Evolutionary conservation across 2,888 invertebrate species (phyloP), one percentile per base, ranked within the genome.

Genomic region (Caenorhabditis doughertyi): DNA sequence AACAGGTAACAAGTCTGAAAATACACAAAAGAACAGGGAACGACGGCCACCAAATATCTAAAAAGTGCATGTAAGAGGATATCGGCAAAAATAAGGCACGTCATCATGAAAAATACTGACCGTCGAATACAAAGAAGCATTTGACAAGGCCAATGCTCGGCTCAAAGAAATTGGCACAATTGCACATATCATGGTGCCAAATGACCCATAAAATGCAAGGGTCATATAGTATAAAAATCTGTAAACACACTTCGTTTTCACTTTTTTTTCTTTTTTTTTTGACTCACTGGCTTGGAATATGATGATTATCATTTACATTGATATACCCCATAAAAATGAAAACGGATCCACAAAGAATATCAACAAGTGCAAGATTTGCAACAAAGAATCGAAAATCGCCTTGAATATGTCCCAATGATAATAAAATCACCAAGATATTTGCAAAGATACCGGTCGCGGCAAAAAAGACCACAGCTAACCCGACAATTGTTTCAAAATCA

Each of bases 251-350:
- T n/a, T n/a, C 23, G 49, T 32, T 7, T 49, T 13, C 39, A 8
- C 23, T 42, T 4, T 9, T 18, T 4, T 3, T n/a, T 21, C 16
- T 49, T 7, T 8, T 39, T 56, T 23, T 5, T 9, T 16, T 2
- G 49, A 71, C 84, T 65, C 29, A 84, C 73, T 84, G 35, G 62
- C 79, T 83, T 1, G 87, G 83, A 11, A 86, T 72, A 42, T 79
- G 79, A 71, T 85, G 82, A 49, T 83, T 49, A 47, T 84, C 82
- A 35, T 83, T 71, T 16, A 89, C 81, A 71, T 89, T 89, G 11
- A 89, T 84, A 51, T 88, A 89, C 3, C 89, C 89, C 87, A 89
- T 88, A 39, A 89, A 88, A 44, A 87, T 85, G 39, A 87, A 89
- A 8, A 89, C 68, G 9, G 85, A 47, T 27, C 89, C 88, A 67